Conservation (phyloP, 2,113 vertebrate species). For the Excalfactoria chinensis region DNA sequence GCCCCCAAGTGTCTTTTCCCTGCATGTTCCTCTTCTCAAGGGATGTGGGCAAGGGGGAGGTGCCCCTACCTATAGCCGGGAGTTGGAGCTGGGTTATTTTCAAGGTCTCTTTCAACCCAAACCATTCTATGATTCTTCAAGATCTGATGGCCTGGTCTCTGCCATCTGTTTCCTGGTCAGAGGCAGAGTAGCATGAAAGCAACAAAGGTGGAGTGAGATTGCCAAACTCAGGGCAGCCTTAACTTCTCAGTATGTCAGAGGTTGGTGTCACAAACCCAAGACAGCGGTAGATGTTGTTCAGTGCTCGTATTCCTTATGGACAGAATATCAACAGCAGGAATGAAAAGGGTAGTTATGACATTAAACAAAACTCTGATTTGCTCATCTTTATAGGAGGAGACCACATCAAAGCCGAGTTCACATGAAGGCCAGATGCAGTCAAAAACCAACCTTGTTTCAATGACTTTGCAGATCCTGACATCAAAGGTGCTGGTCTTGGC, state of each 20-base stretch:
- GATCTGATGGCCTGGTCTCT: not conserved
- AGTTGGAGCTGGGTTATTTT: too few relatives aligned
- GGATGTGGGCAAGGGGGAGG: too few relatives aligned
- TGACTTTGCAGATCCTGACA: not conserved
- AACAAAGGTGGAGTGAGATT: not conserved
- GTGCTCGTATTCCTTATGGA: not conserved
- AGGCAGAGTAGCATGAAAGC: not conserved
- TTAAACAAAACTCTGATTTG: not conserved
- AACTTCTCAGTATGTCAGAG: not conserved
- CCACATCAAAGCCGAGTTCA: slow-evolving; percentile 23
- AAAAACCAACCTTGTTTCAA: not conserved
- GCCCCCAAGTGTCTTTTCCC: not conserved
- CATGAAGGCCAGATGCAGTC: slow-evolving; percentile 2
- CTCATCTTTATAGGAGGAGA: not conserved
- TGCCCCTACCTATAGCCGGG: too few relatives aligned
- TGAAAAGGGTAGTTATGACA: not conserved
- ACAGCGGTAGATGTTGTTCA: accelerated
- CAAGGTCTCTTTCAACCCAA: too few relatives aligned
- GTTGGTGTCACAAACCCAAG: not conserved
- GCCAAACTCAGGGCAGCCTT: not conserved
- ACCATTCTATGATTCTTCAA: too few relatives aligned
- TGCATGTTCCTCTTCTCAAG: not conserved
- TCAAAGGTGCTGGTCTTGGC: slow-evolving; percentile 9
- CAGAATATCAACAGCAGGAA: not conserved
- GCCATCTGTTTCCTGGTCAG: not conserved